Conservation (phyloP, 2,888 invertebrate species). For the Hoplodrina ambigua region DNA sequence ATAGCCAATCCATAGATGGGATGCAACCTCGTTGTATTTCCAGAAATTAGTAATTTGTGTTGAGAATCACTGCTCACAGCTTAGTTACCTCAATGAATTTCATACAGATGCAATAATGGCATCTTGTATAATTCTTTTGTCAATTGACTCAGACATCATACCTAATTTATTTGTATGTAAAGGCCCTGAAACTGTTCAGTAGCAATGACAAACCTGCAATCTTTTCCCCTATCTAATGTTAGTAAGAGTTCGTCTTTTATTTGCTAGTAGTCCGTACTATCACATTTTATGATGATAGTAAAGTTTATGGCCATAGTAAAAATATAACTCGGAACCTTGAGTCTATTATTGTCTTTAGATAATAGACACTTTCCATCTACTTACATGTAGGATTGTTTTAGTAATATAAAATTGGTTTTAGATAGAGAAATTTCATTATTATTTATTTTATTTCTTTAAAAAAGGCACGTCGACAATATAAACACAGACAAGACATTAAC, state of each 20-base stretch:
- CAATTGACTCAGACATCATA: neutral
- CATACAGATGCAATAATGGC: too few species aligned
- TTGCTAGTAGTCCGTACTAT: slow-evolving; percentile 17
- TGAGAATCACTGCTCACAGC: too few species aligned
- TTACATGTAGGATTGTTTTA: neutral
- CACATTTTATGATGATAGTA: slow-evolving; percentile 29
- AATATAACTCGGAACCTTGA: slow-evolving; percentile 13
- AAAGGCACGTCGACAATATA: too few species aligned
- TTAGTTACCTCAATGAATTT: too few species aligned
- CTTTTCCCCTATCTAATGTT: slow-evolving; percentile 2
- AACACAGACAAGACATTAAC: too few species aligned
- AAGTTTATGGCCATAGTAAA: slow-evolving; percentile 33
- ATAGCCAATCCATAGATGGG: too few species aligned
- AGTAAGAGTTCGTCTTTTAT: slow-evolving; percentile 22
- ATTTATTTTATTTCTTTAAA: too few species aligned
- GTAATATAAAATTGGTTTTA: neutral
- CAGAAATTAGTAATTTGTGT: too few species aligned
- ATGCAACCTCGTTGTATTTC: too few species aligned
- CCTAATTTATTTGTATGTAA: slow-evolving; percentile 6
- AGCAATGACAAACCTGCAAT: slow-evolving; percentile 8
- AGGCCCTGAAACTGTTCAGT: neutral
- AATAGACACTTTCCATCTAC: neutral
- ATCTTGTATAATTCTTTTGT: neutral
- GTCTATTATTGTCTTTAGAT: slow-evolving; percentile 5
- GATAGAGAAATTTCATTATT: neutral